Base-by-base conservation (phyloP, 1,140 invertebrate species). In the Leguminivora glycinivorella region DNA sequence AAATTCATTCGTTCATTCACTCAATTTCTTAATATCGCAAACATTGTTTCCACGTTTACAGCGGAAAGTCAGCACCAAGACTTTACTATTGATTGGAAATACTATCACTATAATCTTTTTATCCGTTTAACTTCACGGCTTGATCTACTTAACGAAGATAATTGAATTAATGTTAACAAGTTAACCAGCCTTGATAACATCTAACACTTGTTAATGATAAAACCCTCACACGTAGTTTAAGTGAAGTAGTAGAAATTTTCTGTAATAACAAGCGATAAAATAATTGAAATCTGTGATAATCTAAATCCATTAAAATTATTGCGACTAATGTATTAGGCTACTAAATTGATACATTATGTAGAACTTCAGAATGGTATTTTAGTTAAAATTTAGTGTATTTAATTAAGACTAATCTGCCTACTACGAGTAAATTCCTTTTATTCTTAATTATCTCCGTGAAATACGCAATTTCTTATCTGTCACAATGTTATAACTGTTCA, bases 111-210 rank as follows among this genome's bases (percentile, higher is more conserved):
- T 63, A 63, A 63, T 63, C 58, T 31, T n/a, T 34, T 63, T 63
- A 63, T 26, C 58, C 25, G 17, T 63, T 63, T 63, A 63, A 63
- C 58, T 63, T 31, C 58, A 29, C 26, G 14, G 5, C n/a, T 31
- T 17, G 26, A 63, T 63, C 58, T 17, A 43, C 40, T 43, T 43
- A 31, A 63, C 29, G 58, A 63, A 31, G 58, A 63, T 63, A 63
- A 63, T 63, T 63, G 25, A 63, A 63, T 63, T 63, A 63, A 63
- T 63, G 58, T 63, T 29, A 29, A 29, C 58, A 63, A 31, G 58
- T 63, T 60, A 63, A 63, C 58, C 31, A 63, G 25, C 22, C 9
- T 31, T 29, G 56, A 63, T 63, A 63, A 63, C 14, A 63, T 29
- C 29, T 34, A 17, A 63, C 26, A 63, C 47, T 52, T 19, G 43